These are phyloP conservation scores for Geococcyx californianus DNA, from an alignment of 2,113 vertebrate species.

Conservation along the genomic window DNA sequence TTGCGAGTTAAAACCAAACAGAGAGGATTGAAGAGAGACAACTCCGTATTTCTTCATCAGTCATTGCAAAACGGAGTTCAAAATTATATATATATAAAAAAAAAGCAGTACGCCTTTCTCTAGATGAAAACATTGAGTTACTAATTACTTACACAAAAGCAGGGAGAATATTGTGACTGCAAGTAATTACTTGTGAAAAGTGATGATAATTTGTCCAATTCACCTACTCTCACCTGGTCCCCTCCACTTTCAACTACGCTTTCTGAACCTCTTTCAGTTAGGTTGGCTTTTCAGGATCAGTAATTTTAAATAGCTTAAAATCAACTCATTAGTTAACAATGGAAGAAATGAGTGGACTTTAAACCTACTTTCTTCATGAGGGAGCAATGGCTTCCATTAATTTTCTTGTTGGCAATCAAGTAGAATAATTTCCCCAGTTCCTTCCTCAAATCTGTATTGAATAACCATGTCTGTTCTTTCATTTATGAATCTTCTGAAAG, in stretches of 20 bases:
- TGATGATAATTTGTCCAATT: conserved; percentile 1
- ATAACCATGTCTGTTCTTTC: background rate
- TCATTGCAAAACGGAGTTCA: background rate
- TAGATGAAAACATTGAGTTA: background rate
- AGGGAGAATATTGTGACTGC: background rate
- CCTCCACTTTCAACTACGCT: background rate
- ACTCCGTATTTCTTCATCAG: background rate
- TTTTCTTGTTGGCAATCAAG: background rate
- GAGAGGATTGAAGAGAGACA: background rate
- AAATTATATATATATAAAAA: background rate
- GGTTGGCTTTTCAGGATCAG: conserved; percentile 17
- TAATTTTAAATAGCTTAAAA: conserved; percentile 34
- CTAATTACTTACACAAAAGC: background rate
- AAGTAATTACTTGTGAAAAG: conserved; percentile 27
- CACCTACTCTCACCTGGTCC: background rate
- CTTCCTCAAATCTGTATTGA: background rate
- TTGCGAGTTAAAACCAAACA: background rate
- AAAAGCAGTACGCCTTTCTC: background rate
- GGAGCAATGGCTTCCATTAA: background rate
- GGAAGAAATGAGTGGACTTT: conserved; percentile 12
- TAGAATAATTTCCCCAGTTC: background rate
- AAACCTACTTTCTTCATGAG: conserved; percentile 22
- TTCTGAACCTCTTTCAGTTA: background rate
- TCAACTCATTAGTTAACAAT: conserved; percentile 8
- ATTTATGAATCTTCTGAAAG: conserved; percentile 5